phyloP scores from a whole-genome alignment of 2,797 vertebrate species.

The Typhlichthys subterraneus region DNA sequence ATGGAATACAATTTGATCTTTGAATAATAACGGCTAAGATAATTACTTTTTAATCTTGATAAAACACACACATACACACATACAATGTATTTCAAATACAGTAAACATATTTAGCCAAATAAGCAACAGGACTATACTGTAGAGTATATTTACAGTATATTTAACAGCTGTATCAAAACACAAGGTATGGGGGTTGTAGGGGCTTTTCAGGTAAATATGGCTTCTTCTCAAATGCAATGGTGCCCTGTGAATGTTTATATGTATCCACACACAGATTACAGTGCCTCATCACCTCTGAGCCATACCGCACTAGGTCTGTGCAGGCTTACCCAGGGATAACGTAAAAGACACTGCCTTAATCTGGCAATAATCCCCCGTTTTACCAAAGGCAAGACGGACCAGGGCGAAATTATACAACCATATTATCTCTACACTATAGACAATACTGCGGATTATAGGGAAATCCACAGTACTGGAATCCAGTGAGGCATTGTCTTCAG shows the following conservation, averaged over 20 bases:
- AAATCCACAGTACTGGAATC: background rate
- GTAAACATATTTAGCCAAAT: background rate
- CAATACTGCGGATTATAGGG: constrained; percentile 32
- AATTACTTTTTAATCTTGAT: too few relatives aligned
- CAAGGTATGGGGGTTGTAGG: constrained; percentile 47
- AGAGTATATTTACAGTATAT: constrained; percentile 1
- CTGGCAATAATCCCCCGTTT: constrained; percentile 83
- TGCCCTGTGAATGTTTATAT: constrained; percentile 68
- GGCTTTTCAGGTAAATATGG: constrained; percentile 55
- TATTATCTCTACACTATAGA: constrained; percentile 56
- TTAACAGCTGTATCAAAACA: constrained; percentile 39
- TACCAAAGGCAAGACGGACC: constrained; percentile 67
- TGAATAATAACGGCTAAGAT: too few relatives aligned
- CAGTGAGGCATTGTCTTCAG: background rate
- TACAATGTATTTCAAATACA: too few relatives aligned
- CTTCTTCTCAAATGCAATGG: constrained; percentile 66
- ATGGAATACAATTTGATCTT: too few relatives aligned
- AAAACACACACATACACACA: too few relatives aligned
- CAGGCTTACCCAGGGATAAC: constrained; percentile 77
- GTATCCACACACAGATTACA: constrained; percentile 68
- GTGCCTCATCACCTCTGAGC: constrained; percentile 78
- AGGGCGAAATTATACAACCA: constrained; percentile 69
- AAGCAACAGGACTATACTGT: constrained; percentile 35
- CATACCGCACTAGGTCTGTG: constrained; percentile 57
- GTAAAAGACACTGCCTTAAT: constrained; percentile 81